These are phyloP conservation scores for Salvelinus alpinus DNA, from an alignment of 2,113 vertebrate species.

Conservation along the genomic window DNA sequence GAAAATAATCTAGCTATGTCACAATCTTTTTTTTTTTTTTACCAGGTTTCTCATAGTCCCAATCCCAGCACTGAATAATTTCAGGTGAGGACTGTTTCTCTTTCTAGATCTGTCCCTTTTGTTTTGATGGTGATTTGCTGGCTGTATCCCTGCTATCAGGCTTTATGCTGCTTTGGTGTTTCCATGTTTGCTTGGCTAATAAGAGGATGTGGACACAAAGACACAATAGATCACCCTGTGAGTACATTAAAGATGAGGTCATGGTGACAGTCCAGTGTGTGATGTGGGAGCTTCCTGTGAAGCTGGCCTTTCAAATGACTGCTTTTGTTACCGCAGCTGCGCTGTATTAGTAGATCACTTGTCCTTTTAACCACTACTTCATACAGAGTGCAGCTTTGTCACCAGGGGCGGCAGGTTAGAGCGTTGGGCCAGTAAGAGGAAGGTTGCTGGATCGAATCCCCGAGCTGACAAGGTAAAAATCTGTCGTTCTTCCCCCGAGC, in stretches of 20 bases:
- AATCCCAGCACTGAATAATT: constrained; percentile 60
- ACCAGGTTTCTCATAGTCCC: constrained; percentile 63
- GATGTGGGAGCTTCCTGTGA: constrained; percentile 11
- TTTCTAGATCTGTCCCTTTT: constrained; percentile 32
- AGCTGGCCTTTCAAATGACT: constrained; percentile 30
- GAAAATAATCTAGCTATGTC: background rate
- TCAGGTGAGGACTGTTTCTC: constrained; percentile 55
- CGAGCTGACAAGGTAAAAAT: too few relatives aligned
- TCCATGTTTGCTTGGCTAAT: constrained; percentile 46
- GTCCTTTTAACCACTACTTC: constrained; percentile 15
- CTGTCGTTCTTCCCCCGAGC: too few relatives aligned
- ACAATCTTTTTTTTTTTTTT: background rate
- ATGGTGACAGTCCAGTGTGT: constrained; percentile 35
- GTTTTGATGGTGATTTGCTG: constrained; percentile 45
- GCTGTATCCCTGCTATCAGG: constrained; percentile 26
- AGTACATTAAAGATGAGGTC: constrained; percentile 44
- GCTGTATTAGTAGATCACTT: background rate
- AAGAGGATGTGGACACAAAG: constrained; percentile 32
- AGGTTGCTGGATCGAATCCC: too few relatives aligned
- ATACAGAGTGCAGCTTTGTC: constrained; percentile 29
- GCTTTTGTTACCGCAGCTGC: constrained; percentile 1
- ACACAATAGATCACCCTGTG: constrained; percentile 31
- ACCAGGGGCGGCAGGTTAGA: background rate
- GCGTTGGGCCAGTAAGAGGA: too few relatives aligned
- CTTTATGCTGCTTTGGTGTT: constrained; percentile 13